Base-by-base conservation (phyloP, 2,797 vertebrate genomes). In the Harpagifer antarcticus region DNA sequence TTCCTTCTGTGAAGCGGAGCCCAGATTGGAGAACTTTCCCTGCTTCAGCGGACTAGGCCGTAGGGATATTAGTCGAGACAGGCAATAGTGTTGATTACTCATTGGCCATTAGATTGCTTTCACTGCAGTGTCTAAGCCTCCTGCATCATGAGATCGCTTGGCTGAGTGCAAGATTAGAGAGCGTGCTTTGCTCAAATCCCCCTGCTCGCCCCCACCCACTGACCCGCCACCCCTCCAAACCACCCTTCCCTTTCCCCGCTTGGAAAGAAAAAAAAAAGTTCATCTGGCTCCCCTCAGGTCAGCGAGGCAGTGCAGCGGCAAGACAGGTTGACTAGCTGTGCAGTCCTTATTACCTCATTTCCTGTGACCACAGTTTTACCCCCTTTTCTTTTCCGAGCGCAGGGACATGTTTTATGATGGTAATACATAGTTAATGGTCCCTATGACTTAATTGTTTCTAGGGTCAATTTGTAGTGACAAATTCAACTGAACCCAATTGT, bases 61-160 rank as follows among this genome's bases (percentile, higher is more conserved):
- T 78, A 60, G 88, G 86, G 87, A 92, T 94, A 94, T 95, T 93
- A 89, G 93, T 93, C 89, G 60, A 90, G 94, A 95, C 93, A 95
- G 92, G 94, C 92, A 95, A 94, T 95, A 95, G 95, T 95, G 95
- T 95, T 95, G 94, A 95, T 95, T 95, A 95, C 95, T 95, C 93
- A 95, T 93, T 94, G 93, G 93, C 91, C 94, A 95, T 95, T 95
- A 95, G 94, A 94, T 94, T 94, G 94, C 93, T 95, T 96, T 95
- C 95, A 95, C 91, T 92, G 93, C 88, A 84, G 91, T 81, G 88
- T 91, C 90, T 96, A 93, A 95, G 91, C 94, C 91, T 91, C 88
- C 89, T 91, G 92, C 94, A 95, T 95, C 94, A 94, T 94, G 92
- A 94, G 94, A 94, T 94, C 92, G 93, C 92, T 93, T 94, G 92